These are phyloP conservation scores for Eurytoma californica DNA, from an alignment of 2,888 invertebrate genomes.

Conservation along the genomic window DNA sequence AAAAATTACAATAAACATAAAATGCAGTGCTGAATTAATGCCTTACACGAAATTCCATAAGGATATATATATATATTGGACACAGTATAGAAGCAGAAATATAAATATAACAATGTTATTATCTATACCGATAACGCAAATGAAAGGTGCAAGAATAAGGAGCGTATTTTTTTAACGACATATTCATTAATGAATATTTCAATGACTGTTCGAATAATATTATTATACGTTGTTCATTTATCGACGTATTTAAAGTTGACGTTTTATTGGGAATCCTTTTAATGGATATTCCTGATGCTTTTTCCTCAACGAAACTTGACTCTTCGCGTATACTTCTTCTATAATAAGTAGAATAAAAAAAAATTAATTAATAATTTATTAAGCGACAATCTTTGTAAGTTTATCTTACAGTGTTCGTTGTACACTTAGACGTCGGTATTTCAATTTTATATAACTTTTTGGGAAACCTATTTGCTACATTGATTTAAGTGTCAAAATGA, in stretches of 20 bases:
- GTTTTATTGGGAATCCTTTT: background rate
- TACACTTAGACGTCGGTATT: constrained; percentile 14
- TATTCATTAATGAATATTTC: constrained; percentile 15
- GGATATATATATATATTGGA: background rate
- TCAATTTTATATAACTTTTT: constrained; percentile 22
- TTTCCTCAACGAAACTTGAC: constrained; percentile 25
- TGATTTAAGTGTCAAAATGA: constrained; percentile 17
- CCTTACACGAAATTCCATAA: background rate
- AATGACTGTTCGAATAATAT: constrained; percentile 48
- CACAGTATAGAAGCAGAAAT: background rate
- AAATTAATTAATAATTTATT: constrained; percentile 15
- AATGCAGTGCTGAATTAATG: background rate
- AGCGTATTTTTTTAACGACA: constrained; percentile 32
- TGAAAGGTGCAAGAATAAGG: background rate
- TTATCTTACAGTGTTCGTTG: constrained; percentile 15
- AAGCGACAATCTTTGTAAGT: constrained; percentile 32
- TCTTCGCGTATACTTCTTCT: constrained; percentile 13
- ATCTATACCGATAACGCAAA: background rate
- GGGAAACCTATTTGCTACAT: constrained; percentile 6
- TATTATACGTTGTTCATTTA: constrained; percentile 30
- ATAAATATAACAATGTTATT: background rate
- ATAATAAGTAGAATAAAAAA: background rate
- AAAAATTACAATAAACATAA: constrained; percentile 11
- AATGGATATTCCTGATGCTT: constrained; percentile 11
- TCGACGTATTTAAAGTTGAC: background rate